Conservation (phyloP, 2,113 vertebrate genomes). For the Albula glossodonta region DNA sequence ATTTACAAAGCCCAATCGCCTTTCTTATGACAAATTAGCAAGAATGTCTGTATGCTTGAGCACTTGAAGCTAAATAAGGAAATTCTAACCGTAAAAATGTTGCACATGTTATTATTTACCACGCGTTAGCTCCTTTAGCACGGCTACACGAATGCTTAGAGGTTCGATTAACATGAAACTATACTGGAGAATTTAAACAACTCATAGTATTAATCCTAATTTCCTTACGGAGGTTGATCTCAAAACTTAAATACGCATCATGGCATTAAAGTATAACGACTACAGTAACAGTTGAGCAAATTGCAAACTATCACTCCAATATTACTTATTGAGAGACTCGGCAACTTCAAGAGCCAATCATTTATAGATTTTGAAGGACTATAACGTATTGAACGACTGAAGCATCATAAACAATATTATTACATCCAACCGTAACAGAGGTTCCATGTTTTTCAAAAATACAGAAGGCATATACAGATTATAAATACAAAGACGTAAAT, state of each 20-base stretch:
- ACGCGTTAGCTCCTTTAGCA: not conserved
- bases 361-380: no score
- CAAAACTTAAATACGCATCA: not conserved
- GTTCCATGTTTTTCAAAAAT: not conserved
- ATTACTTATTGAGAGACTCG: not conserved
- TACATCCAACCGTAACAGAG: not conserved
- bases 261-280: not conserved
- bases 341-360: no score
- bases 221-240: not conserved
- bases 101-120: slow-evolving; percentile 4
- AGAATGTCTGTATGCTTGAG: not conserved
- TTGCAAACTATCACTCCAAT: not conserved
- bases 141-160: not conserved
- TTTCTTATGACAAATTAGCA: not conserved
- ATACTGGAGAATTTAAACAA: not conserved
- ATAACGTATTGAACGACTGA: not conserved
- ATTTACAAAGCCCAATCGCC: not conserved
- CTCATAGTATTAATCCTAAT: not conserved
- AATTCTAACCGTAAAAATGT: not conserved
- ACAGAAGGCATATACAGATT: not conserved
- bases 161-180: not conserved
- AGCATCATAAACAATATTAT: not conserved
- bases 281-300: not conserved
- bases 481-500: not conserved
- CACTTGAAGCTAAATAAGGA: not conserved